Evolutionary conservation across 2,797 vertebrate genomes (phyloP).

Genomic region (Platalea minor): DNA sequence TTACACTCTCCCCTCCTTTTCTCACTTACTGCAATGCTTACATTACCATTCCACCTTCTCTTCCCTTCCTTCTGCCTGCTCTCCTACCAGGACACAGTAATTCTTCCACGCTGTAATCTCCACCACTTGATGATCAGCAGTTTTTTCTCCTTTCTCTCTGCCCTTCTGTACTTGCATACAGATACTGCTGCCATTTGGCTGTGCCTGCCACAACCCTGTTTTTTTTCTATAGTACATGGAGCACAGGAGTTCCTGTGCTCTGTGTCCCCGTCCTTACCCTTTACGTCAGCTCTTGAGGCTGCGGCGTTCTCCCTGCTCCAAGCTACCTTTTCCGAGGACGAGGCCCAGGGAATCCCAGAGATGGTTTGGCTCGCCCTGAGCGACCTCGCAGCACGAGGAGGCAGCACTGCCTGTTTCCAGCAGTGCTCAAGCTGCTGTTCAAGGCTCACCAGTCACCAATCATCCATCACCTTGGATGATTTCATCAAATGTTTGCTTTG

Average conservation of each 20-base stretch:
- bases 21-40: background rate
- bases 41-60: background rate
- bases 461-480: background rate
- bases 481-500: conserved; percentile 4
- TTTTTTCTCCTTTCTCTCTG: background rate
- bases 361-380: background rate
- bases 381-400: background rate
- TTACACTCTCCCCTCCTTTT: background rate
- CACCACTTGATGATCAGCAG: background rate
- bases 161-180: background rate
- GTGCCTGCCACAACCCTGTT: background rate
- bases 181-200: background rate
- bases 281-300: background rate
- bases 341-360: background rate
- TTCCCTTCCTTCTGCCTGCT: background rate
- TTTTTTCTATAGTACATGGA: background rate
- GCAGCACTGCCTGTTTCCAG: background rate
- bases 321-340: background rate
- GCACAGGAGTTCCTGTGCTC: background rate
- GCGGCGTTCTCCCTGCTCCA: background rate
- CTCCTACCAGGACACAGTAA: background rate
- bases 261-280: background rate
- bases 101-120: background rate
- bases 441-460: background rate
- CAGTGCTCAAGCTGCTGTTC: background rate